Evolutionary conservation across 1,140 invertebrate genomes (phyloP), one percentile per base, ranked within the genome.

Genomic region (Eufriesea mexicana): DNA sequence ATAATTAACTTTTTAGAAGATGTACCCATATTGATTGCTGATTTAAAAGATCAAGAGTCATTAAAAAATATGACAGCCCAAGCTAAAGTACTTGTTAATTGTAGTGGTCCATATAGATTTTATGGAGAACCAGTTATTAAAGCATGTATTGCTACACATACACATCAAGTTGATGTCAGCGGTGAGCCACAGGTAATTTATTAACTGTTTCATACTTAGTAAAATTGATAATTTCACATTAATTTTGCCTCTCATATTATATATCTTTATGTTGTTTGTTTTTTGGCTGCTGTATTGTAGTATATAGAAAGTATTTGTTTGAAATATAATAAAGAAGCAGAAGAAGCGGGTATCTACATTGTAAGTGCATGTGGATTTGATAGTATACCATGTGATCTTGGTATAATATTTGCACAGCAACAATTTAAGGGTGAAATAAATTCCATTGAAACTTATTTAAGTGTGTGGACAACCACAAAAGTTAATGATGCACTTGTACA

Each of bases 301-400:
- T 99, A 96, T 90, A 96, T 99, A 92, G 98, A 99, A 94, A 94
- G 89, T 45, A 98, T 99, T 95, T 97, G 98, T 92, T 91, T 98
- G 61, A 94, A 97, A 86, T 98, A 99, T 93, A 95, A 97, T 89
- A 94, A 96, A 74, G 92, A 95, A 72, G 99, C 99, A 0, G 93
- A 96, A 91, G 96, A 98, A 76, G 96, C 96, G 25, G 96, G 95
- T 35, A 95, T 98, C 2, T 98, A 98, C 90, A 94, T 99, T 16
- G 94, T 99, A 20, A 98, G 97, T 86, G 96, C 98, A 18, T 99
- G 98, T 94, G 98, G 98, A 2, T 98, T 98, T 91, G 98, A 99
- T 89, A 96, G 96, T 83, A 97, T 99, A 87, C 98, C 98, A 8
- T 95, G 96, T 64, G 98, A 99, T 91, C 94, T 98, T 91, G 98